phyloP scores from a whole-genome alignment of 2,888 invertebrate genomes.

The Melieria crassipennis region DNA sequence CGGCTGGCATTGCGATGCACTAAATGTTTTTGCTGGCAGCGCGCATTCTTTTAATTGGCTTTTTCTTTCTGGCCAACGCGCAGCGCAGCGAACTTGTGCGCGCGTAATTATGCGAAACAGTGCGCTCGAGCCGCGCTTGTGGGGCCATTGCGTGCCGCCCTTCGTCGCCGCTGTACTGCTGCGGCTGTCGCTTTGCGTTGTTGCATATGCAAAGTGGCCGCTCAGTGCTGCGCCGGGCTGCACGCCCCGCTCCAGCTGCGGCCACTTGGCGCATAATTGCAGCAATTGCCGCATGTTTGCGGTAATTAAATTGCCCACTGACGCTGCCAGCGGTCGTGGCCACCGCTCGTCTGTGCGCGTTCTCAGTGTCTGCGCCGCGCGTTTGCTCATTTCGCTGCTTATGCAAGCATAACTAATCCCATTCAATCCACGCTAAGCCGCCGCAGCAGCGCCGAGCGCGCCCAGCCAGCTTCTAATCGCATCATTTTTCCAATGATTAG shows the following conservation, averaged over 20 bases:
- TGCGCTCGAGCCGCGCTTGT: neutral
- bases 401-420: constrained; percentile 26
- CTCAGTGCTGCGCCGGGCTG: neutral
- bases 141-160: neutral
- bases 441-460: neutral
- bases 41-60: neutral
- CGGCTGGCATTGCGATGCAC: neutral
- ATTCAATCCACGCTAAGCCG: constrained; percentile 2
- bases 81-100: neutral
- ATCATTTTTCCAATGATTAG: neutral
- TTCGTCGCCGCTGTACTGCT: neutral
- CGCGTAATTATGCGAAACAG: constrained; percentile 18
- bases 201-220: neutral
- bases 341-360: neutral
- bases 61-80: neutral
- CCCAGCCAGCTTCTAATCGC: neutral
- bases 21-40: neutral
- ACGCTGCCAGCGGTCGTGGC: neutral
- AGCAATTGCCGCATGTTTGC: constrained; percentile 22
- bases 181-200: neutral
- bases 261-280: constrained; percentile 18
- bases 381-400: neutral
- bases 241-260: constrained; percentile 5
- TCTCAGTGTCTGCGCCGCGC: neutral
- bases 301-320: constrained; percentile 27